Evolutionary conservation across 2,113 vertebrate genomes (phyloP).

Genomic region (Dascyllus trimaculatus): DNA sequence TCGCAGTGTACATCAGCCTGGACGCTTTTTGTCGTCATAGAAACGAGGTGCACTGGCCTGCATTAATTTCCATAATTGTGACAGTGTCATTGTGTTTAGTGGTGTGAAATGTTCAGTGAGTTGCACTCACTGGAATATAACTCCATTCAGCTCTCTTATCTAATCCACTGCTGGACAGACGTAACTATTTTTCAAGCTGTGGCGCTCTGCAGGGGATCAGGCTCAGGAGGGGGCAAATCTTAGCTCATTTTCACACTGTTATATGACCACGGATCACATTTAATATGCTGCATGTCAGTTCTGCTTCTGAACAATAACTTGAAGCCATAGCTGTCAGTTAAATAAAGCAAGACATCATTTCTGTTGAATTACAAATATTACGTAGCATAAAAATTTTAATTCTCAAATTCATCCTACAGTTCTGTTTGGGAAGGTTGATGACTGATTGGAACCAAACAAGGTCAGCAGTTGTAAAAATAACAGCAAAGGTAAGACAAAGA

Average conservation of each 20-base stretch:
- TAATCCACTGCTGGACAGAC: background rate
- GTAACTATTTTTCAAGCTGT: background rate
- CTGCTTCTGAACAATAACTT: too few species aligned
- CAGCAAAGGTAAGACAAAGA: too few species aligned
- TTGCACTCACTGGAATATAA: background rate
- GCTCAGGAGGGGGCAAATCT: background rate
- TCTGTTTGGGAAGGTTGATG: too few species aligned
- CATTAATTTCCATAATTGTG: conserved; percentile 25
- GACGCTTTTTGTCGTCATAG: conserved; percentile 38
- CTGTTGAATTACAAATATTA: too few species aligned
- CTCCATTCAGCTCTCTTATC: background rate
- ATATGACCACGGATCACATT: too few species aligned
- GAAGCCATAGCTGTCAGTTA: too few species aligned
- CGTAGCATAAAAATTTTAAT: too few species aligned
- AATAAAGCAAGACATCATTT: too few species aligned
- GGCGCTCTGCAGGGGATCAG: background rate
- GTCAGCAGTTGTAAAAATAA: too few species aligned
- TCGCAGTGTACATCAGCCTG: background rate
- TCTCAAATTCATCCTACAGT: too few species aligned
- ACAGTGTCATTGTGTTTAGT: conserved; percentile 11
- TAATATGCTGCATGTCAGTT: too few species aligned
- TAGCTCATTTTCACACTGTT: background rate
- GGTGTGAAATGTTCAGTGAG: background rate
- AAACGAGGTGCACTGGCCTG: conserved; percentile 6
- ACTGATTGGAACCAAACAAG: too few species aligned